Evolutionary conservation across 2,113 vertebrate genomes (phyloP).

Genomic region (Corynorhinus townsendii): DNA sequence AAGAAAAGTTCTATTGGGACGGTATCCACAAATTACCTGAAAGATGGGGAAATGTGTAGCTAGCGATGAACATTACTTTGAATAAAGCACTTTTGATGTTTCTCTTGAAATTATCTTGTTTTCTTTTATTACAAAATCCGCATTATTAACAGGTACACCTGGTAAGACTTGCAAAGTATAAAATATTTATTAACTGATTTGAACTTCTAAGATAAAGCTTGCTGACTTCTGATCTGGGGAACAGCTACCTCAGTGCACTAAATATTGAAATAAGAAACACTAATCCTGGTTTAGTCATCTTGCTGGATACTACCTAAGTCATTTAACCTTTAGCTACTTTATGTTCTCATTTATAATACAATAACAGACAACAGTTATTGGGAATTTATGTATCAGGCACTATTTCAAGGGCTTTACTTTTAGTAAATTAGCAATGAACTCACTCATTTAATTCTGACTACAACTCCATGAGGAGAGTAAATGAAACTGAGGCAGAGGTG

Average conservation of each 20-base stretch:
- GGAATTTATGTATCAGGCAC: background rate
- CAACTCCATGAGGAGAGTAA: background rate
- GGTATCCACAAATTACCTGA: too few relatives aligned
- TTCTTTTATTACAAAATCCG: too few relatives aligned
- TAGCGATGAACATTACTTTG: too few relatives aligned
- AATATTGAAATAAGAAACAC: background rate
- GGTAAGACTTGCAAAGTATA: background rate
- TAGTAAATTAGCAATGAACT: background rate
- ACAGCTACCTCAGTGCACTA: background rate
- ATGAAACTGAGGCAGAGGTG: background rate
- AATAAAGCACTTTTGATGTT: too few relatives aligned
- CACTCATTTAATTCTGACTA: constrained; percentile 8
- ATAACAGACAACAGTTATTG: background rate
- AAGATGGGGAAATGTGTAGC: too few relatives aligned
- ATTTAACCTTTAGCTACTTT: constrained; percentile 2
- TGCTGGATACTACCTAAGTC: background rate
- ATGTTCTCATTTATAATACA: background rate
- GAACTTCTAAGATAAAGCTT: background rate
- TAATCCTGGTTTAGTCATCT: background rate
- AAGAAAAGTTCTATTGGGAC: too few relatives aligned
- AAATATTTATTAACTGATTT: background rate
- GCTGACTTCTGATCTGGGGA: background rate
- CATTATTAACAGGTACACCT: too few relatives aligned
- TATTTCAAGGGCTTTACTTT: background rate
- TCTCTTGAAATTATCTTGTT: too few relatives aligned